These are phyloP conservation scores for Tromatobia lineatoria DNA, from an alignment of 2,888 invertebrate genomes.

Conservation along the genomic window DNA sequence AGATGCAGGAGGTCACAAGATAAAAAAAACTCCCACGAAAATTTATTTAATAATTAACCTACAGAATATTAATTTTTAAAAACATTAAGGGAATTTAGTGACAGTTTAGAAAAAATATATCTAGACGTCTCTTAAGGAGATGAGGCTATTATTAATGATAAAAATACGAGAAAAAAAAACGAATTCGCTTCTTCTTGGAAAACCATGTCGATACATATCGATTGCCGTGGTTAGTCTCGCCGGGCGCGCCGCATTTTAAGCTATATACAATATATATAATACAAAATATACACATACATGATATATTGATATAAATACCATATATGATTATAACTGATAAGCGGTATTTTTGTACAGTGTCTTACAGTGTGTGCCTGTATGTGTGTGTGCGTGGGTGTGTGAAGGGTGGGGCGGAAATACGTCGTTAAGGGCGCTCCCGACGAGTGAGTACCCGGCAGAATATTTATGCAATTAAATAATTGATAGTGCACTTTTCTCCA, in stretches of 20 bases:
- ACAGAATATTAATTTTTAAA: neutral
- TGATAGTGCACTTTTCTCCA: neutral
- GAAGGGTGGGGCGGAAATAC: constrained; percentile 67
- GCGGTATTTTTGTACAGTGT: constrained; percentile 84
- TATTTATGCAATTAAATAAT: constrained; percentile 58
- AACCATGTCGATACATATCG: constrained; percentile 83
- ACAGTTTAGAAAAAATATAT: constrained; percentile 30
- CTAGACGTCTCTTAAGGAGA: constrained; percentile 38
- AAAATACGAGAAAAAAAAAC: constrained; percentile 58
- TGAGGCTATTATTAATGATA: constrained; percentile 52
- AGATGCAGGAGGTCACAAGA: constrained; percentile 12
- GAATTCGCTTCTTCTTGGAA: constrained; percentile 31
- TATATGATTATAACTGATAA: constrained; percentile 76
- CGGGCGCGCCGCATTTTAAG: constrained; percentile 75
- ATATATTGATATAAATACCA: constrained; percentile 72
- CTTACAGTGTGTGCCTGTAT: constrained; percentile 76
- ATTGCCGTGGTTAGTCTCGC: constrained; percentile 76
- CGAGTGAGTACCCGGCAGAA: constrained; percentile 74
- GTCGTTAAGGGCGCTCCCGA: constrained; percentile 80
- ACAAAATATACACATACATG: constrained; percentile 72
- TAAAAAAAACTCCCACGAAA: neutral
- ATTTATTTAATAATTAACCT: constrained; percentile 5
- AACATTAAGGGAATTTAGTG: constrained; percentile 10
- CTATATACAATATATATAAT: constrained; percentile 23
- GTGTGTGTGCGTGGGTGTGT: constrained; percentile 41